Conservation (phyloP, 2,888 invertebrate genomes). For the Phortica magna region DNA sequence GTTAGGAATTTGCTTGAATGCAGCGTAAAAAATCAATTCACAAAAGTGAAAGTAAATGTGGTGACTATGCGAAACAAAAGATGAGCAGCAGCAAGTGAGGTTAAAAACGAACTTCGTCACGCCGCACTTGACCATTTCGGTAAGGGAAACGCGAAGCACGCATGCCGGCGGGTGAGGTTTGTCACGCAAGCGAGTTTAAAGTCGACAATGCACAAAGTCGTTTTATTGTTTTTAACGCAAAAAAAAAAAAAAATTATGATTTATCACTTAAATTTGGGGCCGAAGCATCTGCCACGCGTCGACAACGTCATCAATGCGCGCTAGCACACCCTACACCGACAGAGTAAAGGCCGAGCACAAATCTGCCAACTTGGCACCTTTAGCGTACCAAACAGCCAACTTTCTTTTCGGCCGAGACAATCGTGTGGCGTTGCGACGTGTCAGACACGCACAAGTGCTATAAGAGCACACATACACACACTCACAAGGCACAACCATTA, state of each 20-base stretch:
- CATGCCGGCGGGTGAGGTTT: not conserved
- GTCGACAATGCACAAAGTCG: not conserved
- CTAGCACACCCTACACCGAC: constrained; percentile 27
- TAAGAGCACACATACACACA: constrained; percentile 59
- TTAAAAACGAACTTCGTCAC: constrained; percentile 57
- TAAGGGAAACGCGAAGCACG: not conserved
- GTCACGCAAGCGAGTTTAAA: constrained; percentile 11
- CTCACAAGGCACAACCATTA: constrained; percentile 44
- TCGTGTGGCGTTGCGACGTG: constrained; percentile 61
- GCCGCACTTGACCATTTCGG: not conserved
- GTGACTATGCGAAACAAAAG: constrained; percentile 20
- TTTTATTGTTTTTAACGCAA: not conserved
- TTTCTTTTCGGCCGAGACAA: constrained; percentile 68
- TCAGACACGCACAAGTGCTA: constrained; percentile 57
- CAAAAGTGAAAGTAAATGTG: constrained; percentile 35
- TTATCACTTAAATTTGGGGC: constrained; percentile 2
- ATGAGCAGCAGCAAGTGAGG: constrained; percentile 48
- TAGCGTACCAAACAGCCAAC: constrained; percentile 60
- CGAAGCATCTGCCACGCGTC: constrained; percentile 37
- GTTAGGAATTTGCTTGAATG: not conserved
- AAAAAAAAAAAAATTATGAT: not conserved
- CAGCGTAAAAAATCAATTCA: constrained; percentile 16
- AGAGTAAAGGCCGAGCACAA: constrained; percentile 55
- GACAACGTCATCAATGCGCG: constrained; percentile 36
- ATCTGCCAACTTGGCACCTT: constrained; percentile 78